A percentile compares a stretch with the other conserved stretches of the same genome.
Conservation (phyloP, 2,797 vertebrate species). For the Anguilla pacifica region DNA sequence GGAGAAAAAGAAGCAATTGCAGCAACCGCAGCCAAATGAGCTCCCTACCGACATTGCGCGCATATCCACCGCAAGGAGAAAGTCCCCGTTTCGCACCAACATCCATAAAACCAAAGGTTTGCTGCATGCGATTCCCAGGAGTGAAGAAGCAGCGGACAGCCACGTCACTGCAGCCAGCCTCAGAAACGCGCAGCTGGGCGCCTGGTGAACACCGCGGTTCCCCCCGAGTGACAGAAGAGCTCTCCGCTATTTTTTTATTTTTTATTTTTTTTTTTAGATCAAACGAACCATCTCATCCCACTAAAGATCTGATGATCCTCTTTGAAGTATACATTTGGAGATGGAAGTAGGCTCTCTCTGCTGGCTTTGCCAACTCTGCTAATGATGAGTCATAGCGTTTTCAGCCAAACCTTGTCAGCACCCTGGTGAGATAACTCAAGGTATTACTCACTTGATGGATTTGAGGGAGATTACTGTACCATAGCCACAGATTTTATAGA, state of each 20-base stretch:
- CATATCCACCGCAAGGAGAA: conserved; percentile 17
- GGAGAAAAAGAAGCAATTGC: neutral
- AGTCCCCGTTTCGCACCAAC: conserved; percentile 37
- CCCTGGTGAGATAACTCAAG: neutral
- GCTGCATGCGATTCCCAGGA: conserved; percentile 49
- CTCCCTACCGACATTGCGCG: neutral
- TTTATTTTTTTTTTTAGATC: neutral
- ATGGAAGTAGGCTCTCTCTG: conserved; percentile 7
- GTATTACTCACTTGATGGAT: neutral
- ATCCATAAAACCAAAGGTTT: conserved; percentile 44
- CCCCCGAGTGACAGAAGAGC: neutral
- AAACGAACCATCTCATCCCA: neutral
- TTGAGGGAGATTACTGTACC: neutral
- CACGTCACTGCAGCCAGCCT: neutral
- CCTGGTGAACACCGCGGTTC: neutral
- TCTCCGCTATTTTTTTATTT: neutral
- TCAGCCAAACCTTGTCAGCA: neutral
- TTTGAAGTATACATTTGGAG: conserved; percentile 26
- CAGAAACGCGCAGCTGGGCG: neutral
- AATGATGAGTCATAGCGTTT: neutral
- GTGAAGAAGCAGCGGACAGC: neutral
- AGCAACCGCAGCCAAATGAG: conserved; percentile 4
- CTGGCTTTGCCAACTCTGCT: conserved; percentile 17
- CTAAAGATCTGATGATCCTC: conserved; percentile 13
- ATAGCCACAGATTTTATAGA: neutral